phyloP scores from a whole-genome alignment of 2,888 invertebrate species.

The Yponomeuta malinellus region DNA sequence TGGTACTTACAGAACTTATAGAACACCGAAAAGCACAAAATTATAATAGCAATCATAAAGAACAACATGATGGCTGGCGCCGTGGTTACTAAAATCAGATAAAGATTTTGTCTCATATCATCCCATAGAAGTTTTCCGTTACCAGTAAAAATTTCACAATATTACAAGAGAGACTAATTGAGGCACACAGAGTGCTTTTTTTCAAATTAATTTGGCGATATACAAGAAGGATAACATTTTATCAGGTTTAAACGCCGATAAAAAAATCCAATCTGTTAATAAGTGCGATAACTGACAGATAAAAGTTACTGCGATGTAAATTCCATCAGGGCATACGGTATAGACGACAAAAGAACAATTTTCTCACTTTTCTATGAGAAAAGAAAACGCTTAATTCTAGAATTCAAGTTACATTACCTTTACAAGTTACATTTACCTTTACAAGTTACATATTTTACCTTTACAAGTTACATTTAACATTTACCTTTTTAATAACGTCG shows the following conservation, averaged over 20 bases:
- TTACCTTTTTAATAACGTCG: too few relatives aligned
- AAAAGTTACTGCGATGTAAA: neutral
- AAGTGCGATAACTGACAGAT: neutral
- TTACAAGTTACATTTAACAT: too few relatives aligned
- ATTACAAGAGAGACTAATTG: neutral
- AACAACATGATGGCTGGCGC: constrained; percentile 23
- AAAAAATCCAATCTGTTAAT: neutral
- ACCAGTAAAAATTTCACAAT: neutral
- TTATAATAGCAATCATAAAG: constrained; percentile 15
- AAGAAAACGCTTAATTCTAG: too few relatives aligned
- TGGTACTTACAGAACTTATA: constrained; percentile 2
- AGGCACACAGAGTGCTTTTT: neutral
- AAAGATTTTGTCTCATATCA: constrained; percentile 18
- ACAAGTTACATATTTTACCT: too few relatives aligned
- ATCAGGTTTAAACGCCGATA: neutral
- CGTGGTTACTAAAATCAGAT: constrained; percentile 20
- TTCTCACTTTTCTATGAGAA: too few relatives aligned
- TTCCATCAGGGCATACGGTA: too few relatives aligned
- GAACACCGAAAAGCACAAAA: neutral
- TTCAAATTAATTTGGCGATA: neutral
- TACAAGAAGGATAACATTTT: neutral
- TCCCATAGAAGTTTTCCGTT: neutral
- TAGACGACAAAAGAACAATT: too few relatives aligned
- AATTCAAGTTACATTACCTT: too few relatives aligned
- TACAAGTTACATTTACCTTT: too few relatives aligned